These are phyloP conservation scores for Mormyrus proboscirostris DNA, from an alignment of 2,797 vertebrate species.

Conservation along the genomic window DNA sequence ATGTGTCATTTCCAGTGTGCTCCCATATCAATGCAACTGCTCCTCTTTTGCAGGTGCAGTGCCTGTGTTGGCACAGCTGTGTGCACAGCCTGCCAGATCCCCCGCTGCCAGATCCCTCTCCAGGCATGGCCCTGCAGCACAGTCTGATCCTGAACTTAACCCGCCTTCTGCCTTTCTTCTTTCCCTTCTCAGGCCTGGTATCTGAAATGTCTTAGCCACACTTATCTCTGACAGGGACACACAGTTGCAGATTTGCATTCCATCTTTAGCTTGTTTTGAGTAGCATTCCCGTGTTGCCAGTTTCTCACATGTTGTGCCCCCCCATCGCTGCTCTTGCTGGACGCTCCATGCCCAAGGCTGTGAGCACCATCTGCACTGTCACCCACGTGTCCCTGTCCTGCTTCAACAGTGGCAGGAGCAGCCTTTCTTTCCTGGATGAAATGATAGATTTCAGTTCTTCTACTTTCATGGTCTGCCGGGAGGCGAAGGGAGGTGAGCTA, in stretches of 20 bases:
- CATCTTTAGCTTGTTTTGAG: not conserved
- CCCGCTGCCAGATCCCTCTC: not conserved
- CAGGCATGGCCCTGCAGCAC: not conserved
- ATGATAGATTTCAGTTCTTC: constrained; percentile 35
- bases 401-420: constrained; percentile 40
- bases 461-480: constrained; percentile 43
- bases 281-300: not conserved
- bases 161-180: not conserved
- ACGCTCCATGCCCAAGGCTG: constrained; percentile 40
- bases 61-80: not conserved
- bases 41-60: not conserved
- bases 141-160: constrained; percentile 7
- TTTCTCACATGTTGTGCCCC: not conserved
- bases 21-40: not conserved
- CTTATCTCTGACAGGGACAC: not conserved
- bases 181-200: not conserved
- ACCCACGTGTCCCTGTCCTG: constrained; percentile 43
- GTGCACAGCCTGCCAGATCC: not conserved
- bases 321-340: constrained; percentile 30
- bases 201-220: not conserved
- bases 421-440: constrained; percentile 41
- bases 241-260: not conserved
- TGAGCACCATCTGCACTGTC: constrained; percentile 46
- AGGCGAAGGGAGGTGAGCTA: constrained; percentile 40
- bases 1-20: not conserved